These are phyloP conservation scores for silkworm (Bombyx mori) DNA, from an alignment of 1,140 invertebrate genomes.

Conservation along the genomic window ASM3026992v2 NC_085131.1:6881501-6882000, in stretches of 20 bases:
- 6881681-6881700: constrained; percentile 59
- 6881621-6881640: constrained; percentile 54
- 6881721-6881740: constrained; percentile 24
- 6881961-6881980: no score
- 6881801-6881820: constrained; percentile 13
- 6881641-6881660: constrained; percentile 29
- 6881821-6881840: no score
- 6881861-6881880: no score
- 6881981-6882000: no score
- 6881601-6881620: constrained; percentile 39
- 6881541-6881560: constrained; percentile 65
- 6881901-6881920: no score
- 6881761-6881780: no score
- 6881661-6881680: constrained; percentile 59
- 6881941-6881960: no score
- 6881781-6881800: no score
- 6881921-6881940: no score
- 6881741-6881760: constrained; percentile 16
- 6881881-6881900: no score
- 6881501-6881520: constrained; percentile 63
- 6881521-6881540: constrained; percentile 60
- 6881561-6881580: constrained; percentile 65
- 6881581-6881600: constrained; percentile 25
- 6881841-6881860: no score
- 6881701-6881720: constrained; percentile 48